Base-by-base conservation (phyloP, 2,797 vertebrate species). In the Hemitrygon akajei region DNA sequence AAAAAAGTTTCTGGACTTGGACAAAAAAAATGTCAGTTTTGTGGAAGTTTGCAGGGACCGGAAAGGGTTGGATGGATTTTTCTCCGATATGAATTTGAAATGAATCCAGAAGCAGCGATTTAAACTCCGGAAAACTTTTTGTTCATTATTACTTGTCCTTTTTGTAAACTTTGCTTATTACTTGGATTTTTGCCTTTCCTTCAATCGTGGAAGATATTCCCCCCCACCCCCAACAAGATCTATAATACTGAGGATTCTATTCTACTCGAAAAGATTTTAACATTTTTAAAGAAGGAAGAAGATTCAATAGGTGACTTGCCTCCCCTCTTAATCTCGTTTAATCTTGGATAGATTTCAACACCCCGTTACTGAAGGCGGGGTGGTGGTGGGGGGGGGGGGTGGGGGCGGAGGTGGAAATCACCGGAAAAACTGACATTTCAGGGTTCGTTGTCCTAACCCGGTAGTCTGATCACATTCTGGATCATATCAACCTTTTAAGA, bases 1-100 rank as follows among this genome's bases (percentile, higher is more conserved):
- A 89, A 37, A 89, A 89, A 37, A 89, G 63, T 89, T 89, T 34
- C 86, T 69, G 60, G 34, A 89, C 86, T 89, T 69, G 86, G 63
- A 37, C 58, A 37, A 22, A 89, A 89, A 34, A 37, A 69, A 69
- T 89, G 86, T 89, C 86, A 69, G n/a, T 89, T 37, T 89, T 34
- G 60, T 66, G 86, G n/a, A 69, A 89, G 60, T 66, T 89, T 89
- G 16, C 86, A 2, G 86, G 86, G 18, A 89, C 18, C 63, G 60
- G n/a, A 66, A 66, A 89, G n/a, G 60, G 18, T 69, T 34, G 7
- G 56, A 12, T 30, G 20, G 81, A 84, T 22, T 58, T 84, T 84
- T 27, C 60, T 34, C 58, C 30, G 30, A 16, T 66, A 27, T 87
- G 84, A 87, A 14, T 9, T 30, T 63, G 30, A 63, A 60, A 66